Percentiles rank a stretch among this genome's conserved stretches.
These are phyloP conservation scores for Heliconius sara DNA, from an alignment of 2,888 invertebrate genomes.

Conservation along the genomic window DNA sequence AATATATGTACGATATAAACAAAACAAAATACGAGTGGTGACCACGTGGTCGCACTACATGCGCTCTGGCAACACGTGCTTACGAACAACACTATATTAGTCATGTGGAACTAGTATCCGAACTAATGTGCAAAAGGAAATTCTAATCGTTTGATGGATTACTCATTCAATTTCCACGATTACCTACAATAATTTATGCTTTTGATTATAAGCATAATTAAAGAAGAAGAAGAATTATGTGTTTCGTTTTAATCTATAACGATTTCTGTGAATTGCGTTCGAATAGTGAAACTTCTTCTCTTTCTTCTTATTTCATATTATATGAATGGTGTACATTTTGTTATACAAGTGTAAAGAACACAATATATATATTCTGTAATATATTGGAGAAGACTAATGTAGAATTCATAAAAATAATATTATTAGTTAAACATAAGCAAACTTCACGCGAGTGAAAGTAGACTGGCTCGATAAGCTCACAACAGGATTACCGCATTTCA, in stretches of 20 bases:
- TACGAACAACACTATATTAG: conserved; percentile 26
- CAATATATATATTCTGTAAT: not conserved
- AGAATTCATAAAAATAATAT: conserved; percentile 27
- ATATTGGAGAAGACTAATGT: conserved; percentile 11
- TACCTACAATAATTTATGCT: not conserved
- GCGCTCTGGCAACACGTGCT: conserved; percentile 39
- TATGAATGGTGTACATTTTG: not conserved
- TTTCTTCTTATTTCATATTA: not conserved
- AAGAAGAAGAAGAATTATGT: not conserved
- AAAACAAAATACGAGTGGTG: conserved; percentile 35
- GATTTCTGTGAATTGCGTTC: not conserved
- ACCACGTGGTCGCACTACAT: conserved; percentile 39
- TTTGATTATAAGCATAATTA: not conserved
- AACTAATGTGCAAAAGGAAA: conserved; percentile 16
- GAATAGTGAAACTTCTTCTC: not conserved
- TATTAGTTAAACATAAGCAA: conserved; percentile 34
- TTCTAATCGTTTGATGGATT: not conserved
- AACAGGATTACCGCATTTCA: conserved; percentile 60
- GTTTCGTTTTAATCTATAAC: not conserved
- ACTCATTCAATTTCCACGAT: not conserved
- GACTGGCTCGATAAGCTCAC: conserved; percentile 59
- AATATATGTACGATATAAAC: conserved; percentile 30
- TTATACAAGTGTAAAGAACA: too few relatives aligned
- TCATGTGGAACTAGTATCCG: conserved; percentile 28
- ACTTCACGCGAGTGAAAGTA: conserved; percentile 66